Base-by-base conservation (phyloP, 1,140 invertebrate genomes). In the Trissolcus basalis region DNA sequence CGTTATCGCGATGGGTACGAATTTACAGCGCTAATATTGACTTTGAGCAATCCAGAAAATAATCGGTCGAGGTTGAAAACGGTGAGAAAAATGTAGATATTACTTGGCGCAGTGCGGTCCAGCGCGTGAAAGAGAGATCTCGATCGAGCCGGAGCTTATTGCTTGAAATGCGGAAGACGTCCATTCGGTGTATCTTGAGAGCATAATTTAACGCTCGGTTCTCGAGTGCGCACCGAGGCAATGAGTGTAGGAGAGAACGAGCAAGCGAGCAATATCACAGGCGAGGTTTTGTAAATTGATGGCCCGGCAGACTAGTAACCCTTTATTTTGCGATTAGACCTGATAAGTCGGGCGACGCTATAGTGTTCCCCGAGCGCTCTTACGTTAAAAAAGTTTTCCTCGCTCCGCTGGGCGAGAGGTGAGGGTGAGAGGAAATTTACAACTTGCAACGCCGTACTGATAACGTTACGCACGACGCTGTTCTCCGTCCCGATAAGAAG, bases 311-410 rank as follows among this genome's bases (percentile, higher is more conserved):
- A 72, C 75, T 73, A 50, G 72, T 73, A 82, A 83, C 82, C 82
- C 80, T 83, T 84, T 83, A 80, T 83, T 84, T 83, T 45, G 78
- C 78, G 82, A 81, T 84, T 83, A 83, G 68, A 74, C 77, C 76
- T 74, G 81, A 82, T 82, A 82, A 78, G 69, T 78, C 51, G 75
- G 64, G 67, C 70, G 67, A 78, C 70, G 76, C 55, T 71, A 39
- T 71, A 75, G 61, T 48, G 77, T 74, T 78, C 77, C 77, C 70
- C 67, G 67, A 70, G 65, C 76, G 65, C 64, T 70, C 65, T 73
- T 78, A 73, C 60, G 69, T 73, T 78, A 56, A 78, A 78, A 78
- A 78, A 78, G 64, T 78, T 78, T 78, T 78, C 70, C 69, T 73
- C 75, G 58, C 61, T 67, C 45, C 47, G 64, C 39, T 39, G 12